Conservation (phyloP, 2,797 vertebrate genomes). For the Morelia viridis region DNA sequence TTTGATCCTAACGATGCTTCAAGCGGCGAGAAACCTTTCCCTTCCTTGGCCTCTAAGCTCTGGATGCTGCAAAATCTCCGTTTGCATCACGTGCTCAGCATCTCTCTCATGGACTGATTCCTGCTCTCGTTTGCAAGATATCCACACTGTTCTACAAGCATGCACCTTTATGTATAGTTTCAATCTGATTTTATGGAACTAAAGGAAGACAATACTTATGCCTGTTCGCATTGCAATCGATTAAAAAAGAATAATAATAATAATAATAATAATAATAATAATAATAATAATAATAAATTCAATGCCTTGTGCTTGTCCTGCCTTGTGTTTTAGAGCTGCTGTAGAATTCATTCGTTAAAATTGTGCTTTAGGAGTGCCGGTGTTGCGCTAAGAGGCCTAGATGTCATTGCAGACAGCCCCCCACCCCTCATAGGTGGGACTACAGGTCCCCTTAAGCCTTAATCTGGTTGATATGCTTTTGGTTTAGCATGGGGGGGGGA, state of each 20-base stretch:
- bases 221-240: conserved; percentile 78
- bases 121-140: conserved; percentile 64
- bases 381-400: background rate
- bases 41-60: conserved; percentile 70
- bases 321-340: background rate
- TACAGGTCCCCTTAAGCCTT: background rate
- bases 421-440: background rate
- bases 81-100: conserved; percentile 59
- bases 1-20: conserved; percentile 56
- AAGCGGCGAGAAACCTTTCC: conserved; percentile 31
- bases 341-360: background rate
- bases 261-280: background rate
- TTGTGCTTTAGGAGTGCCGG: background rate
- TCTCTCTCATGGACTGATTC: conserved; percentile 56
- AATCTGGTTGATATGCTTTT: background rate
- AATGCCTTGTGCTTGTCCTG: rapidly evolving
- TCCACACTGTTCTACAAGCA: conserved; percentile 70
- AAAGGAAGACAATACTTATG: conserved; percentile 66
- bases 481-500: background rate
- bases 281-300: conserved; percentile 22
- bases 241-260: conserved; percentile 65
- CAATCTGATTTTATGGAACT: conserved; percentile 70
- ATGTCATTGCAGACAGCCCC: no score
- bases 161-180: conserved; percentile 75
- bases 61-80: conserved; percentile 69